Base-by-base conservation (phyloP, 2,797 vertebrate genomes). In the Aulostomus chinensis region DNA sequence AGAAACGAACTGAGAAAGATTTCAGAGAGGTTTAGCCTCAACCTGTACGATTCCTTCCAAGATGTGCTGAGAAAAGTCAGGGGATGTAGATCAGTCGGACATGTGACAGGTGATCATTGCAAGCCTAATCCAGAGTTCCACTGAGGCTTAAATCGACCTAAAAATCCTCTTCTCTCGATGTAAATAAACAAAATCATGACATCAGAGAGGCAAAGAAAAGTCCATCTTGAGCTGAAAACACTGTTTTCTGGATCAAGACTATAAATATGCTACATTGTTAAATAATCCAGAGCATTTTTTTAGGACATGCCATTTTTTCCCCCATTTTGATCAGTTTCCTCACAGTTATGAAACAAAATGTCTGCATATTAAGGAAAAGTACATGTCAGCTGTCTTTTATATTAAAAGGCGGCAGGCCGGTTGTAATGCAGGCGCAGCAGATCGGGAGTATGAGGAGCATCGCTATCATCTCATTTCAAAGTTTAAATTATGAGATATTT, bases 91-190 rank as follows among this genome's bases (percentile, higher is more conserved):
- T 37, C 34, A 45, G 52, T 65, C n/a, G 45, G 55, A 50, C 45
- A 38, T 39, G 30, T 50, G 58, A 55, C 55, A 57, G 54, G 63
- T 89, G 89, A 90, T 85, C 91, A 92, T 94, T 95, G 93, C 93
- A 94, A 94, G 92, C 89, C 91, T 94, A 92, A 94, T 89, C 88
- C 84, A 91, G 47, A 86, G 84, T 81, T 83, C 83, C 88, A 85
- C 76, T 76, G 75, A 38, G 35, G 32, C 42, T 43, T 11, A 64
- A 49, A 17, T 33, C 54, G 40, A 48, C 21, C 0, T 13, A 38
- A 39, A 1, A 31, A 7, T 28, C 34, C 7, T 14, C 45, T 51
- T 36, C 10, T 24, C 31, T 28, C 17, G 57, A 11, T 12, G 36
- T 21, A 31, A 31, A 35, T 22, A 42, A 21, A 31, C 9, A 15